Evolutionary conservation across 2,113 vertebrate species (phyloP), one percentile per base, ranked within the genome.

Genomic region (Pogona vitticeps): DNA sequence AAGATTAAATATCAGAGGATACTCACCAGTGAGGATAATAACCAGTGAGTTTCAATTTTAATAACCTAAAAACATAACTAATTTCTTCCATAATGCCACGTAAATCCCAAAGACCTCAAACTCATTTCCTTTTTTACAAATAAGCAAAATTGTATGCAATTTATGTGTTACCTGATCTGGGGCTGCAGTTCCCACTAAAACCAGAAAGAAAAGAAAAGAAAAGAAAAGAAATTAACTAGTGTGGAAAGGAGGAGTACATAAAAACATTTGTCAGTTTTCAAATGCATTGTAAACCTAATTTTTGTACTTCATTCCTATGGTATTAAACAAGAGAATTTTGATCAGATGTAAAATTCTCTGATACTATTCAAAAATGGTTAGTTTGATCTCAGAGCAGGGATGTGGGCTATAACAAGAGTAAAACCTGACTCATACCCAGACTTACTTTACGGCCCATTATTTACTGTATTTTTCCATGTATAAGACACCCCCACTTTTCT

Each of bases 171-270:
- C 98, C 98, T 98, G 96, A 90, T 98, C 97, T 89, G 97, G 96
- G 83, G 96, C 92, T 93, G 94, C 86, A 94, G 98, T 98, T 94
- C 96, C 97, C 97, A 98, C 97, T 98, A 96, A 95, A 96, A 97
- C 33, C 88, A 95, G 90, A 95, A 95, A 94, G 92, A 95, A 95
- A 95, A 89, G 86, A 89, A 90, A 95, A 89, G 86, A 89, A 90
- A 76, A 93, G 46, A 86, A 76, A 86, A 58, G 75, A 21, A 80
- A 94, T 90, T 78, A 92, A 91, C 91, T 26, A 85, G 2, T 85
- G 65, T 93, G 77, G 59, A 78, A 20, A n/a, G 56, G 80, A 63
- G 56, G 31, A 80, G n/a, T 75, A 33, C 75, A 46, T 26, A 75
- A 81, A 80, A 81, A 65, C 33, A 85, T 21, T 26, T 58, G 33